A percentile compares a stretch with the other conserved stretches of the same genome.
phyloP scores from a whole-genome alignment of 2,888 invertebrate species.

The Ferrisia virgata region DNA sequence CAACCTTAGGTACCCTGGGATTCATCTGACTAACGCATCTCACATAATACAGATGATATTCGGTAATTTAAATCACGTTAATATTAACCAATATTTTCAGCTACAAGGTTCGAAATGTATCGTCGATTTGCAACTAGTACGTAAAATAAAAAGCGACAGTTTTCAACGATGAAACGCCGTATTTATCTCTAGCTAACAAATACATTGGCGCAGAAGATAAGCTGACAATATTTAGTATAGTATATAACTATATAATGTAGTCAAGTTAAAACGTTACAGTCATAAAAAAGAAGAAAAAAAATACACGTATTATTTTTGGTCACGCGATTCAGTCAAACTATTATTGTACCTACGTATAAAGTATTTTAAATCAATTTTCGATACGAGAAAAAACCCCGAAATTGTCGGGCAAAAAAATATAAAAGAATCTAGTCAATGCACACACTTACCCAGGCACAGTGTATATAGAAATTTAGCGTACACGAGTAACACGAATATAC shows the following conservation, averaged over 20 bases:
- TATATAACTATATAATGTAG: background rate
- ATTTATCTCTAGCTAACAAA: background rate
- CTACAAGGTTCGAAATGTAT: background rate
- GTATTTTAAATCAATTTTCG: conserved; percentile 7
- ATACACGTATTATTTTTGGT: background rate
- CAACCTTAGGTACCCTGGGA: too few relatives aligned
- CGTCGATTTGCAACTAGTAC: background rate
- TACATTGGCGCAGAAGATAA: background rate
- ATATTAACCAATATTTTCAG: too few relatives aligned
- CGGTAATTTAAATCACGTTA: too few relatives aligned
- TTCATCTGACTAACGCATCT: background rate
- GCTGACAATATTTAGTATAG: background rate
- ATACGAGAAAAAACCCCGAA: too few relatives aligned
- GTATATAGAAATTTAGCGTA: background rate
- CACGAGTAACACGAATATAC: background rate
- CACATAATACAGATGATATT: background rate
- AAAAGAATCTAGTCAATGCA: background rate
- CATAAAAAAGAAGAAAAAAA: conserved; percentile 21
- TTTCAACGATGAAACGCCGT: background rate
- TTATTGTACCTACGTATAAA: background rate
- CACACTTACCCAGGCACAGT: background rate
- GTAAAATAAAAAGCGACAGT: background rate
- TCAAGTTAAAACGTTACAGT: background rate
- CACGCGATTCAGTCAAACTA: background rate
- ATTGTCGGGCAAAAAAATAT: background rate